Base-by-base conservation (phyloP, 64 coral and sea anemone genomes). In the Montipora cactus region DNA sequence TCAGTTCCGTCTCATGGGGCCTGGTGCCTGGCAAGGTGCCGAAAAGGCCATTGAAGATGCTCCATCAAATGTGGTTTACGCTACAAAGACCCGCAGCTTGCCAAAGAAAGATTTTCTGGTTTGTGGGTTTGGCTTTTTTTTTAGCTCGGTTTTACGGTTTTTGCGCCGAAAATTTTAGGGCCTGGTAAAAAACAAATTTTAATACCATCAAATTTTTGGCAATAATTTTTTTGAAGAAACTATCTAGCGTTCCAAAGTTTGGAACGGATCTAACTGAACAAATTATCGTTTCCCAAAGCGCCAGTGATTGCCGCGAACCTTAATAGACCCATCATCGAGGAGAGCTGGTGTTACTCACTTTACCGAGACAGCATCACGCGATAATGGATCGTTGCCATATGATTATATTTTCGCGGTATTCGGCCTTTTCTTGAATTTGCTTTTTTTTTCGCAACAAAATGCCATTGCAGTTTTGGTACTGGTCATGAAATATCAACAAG, bases 381-480 rank as follows among this genome's bases (percentile, higher is more conserved):
- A 73, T 5, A 73, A 73, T 73, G 70, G 70, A 73, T 73, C 16
- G 70, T 8, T 20, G 70, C 19, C 70, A 73, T 73, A 21, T 73
- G 70, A 25, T 73, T 73, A 73, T 73, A 8, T 73, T 73, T 22
- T 28, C 28, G 19, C n/a, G 19, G 70, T 20, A 21, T 73, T 21
- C 4, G 19, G 70, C 70, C 22, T 73, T 73, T 73, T 44, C 70
- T 22, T 73, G 70, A 25, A 73, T 73, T 4, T 73, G 4, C n/a
- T 73, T 19, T 73, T 23, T 73, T 73, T 22, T 7, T 22, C 1
- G 3, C 69, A 73, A 73, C 20, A 73, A 73, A 73, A 73, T 73
- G 69, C 69, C 69, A 73, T 73, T 73, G 70, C 70, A 44, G 70
- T 73, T 73, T 73, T 73, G 23, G 70, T 73, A 73, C 21, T 73